These are phyloP conservation scores for Sussaba pulchella DNA, from an alignment of 2,888 invertebrate genomes.

Conservation along the genomic window DNA sequence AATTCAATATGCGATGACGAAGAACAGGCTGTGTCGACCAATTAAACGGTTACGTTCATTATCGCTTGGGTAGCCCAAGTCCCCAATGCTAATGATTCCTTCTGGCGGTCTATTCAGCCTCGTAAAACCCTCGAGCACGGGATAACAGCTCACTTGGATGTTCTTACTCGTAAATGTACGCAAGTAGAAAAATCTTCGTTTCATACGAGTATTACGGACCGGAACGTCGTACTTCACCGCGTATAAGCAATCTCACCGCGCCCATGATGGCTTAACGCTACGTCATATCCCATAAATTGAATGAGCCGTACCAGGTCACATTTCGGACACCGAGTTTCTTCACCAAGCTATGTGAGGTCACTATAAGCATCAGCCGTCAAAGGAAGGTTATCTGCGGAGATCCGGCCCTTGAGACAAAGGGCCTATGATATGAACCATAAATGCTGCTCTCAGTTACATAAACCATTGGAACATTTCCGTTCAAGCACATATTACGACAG, in stretches of 20 bases:
- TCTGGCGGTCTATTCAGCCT: not conserved
- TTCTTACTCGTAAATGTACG: no score
- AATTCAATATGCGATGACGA: no score
- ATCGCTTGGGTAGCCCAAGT: no score
- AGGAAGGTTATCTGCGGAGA: constrained; percentile 56
- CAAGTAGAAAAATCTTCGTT: no score
- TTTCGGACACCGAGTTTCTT: constrained; percentile 2
- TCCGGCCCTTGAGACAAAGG: constrained; percentile 57
- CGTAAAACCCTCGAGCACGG: not conserved
- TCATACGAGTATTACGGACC: not conserved
- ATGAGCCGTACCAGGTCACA: not conserved
- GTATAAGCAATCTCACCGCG: not conserved
- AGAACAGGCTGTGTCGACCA: no score
- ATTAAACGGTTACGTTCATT: no score
- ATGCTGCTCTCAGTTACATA: constrained; percentile 70
- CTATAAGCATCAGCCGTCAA: constrained; percentile 13
- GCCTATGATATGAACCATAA: constrained; percentile 68
- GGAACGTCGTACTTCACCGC: not conserved
- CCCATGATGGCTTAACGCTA: constrained; percentile 3
- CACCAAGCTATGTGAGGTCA: constrained; percentile 24
- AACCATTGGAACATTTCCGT: constrained; percentile 48
- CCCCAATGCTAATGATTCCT: not conserved
- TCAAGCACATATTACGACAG: constrained; percentile 67
- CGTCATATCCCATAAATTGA: constrained; percentile 10
- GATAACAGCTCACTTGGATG: no score